A percentile compares a stretch with the other conserved stretches of the same genome.
Conservation (phyloP, 2,113 vertebrate genomes). For the Chaetops frenatus region DNA sequence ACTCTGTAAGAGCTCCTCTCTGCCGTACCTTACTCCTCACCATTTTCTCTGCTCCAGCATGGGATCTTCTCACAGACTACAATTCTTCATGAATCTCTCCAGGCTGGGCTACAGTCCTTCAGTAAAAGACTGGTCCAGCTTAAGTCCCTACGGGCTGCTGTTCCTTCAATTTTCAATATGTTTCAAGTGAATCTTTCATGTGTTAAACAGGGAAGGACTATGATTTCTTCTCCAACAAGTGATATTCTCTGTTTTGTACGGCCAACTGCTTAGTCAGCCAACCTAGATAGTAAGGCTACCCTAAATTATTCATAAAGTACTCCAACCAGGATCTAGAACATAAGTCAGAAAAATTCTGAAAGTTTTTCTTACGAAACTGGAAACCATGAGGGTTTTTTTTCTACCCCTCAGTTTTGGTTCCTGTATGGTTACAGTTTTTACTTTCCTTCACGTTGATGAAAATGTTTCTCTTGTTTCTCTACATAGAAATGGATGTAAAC, state of each 20-base stretch:
- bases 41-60: background rate
- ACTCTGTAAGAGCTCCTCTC: background rate
- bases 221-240: background rate
- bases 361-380: background rate
- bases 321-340: background rate
- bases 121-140: background rate
- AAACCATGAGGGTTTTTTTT: rapidly evolving
- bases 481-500: background rate
- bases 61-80: background rate
- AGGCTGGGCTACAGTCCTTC: background rate
- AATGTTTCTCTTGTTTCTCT: background rate
- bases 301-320: background rate
- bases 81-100: background rate
- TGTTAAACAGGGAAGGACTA: background rate
- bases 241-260: background rate
- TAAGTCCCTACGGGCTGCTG: rapidly evolving
- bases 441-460: background rate
- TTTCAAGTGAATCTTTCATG: background rate
- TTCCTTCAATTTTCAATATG: background rate
- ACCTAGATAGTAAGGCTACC: background rate
- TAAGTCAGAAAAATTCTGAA: background rate
- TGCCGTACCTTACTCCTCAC: rapidly evolving
- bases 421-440: background rate
- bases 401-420: background rate
- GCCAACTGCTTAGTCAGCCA: background rate